These are phyloP conservation scores for Nesoenas mayeri DNA, from an alignment of 2,113 vertebrate species.

Conservation along the genomic window DNA sequence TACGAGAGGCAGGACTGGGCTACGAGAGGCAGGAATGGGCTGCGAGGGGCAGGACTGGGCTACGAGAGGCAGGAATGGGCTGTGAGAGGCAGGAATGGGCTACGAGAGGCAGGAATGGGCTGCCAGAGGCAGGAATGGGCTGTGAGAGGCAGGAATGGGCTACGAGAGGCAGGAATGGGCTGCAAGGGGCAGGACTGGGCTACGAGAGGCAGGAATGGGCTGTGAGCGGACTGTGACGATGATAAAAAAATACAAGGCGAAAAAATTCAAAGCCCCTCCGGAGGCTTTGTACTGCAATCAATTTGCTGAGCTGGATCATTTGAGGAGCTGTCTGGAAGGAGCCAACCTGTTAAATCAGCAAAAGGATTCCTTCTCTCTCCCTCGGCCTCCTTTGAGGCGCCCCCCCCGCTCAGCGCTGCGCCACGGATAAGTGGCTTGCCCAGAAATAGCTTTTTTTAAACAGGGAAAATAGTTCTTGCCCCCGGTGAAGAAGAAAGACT, in stretches of 20 bases:
- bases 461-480: not conserved
- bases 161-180: too few relatives aligned
- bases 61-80: not conserved
- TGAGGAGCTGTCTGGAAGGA: not conserved
- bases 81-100: too few relatives aligned
- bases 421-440: not conserved
- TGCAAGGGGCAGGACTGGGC: not conserved
- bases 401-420: not conserved
- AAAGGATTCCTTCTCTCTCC: not conserved
- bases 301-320: not conserved
- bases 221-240: not conserved
- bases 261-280: not conserved
- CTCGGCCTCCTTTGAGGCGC: not conserved
- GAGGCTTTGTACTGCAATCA: not conserved
- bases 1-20: not conserved
- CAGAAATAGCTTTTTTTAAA: not conserved
- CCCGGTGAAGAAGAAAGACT: not conserved
- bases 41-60: not conserved
- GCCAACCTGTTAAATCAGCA: not conserved
- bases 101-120: too few relatives aligned
- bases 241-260: not conserved
- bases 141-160: not conserved
- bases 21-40: not conserved
- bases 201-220: not conserved
- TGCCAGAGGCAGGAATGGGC: not conserved